Evolutionary conservation across 2,797 vertebrate genomes (phyloP).

Genomic region (Helarctos malayanus): DNA sequence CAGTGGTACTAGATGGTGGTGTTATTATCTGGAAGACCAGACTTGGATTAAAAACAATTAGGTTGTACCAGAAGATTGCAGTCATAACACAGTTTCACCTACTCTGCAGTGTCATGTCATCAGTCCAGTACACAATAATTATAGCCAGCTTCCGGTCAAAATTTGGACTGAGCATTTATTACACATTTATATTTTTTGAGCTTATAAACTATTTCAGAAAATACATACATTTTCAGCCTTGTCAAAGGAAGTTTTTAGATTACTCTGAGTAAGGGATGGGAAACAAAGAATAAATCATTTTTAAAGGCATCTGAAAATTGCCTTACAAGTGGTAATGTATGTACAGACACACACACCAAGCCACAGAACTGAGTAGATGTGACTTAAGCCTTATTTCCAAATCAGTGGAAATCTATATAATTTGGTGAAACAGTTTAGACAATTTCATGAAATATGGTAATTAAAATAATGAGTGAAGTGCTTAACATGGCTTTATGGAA

Average conservation of each 20-base stretch:
- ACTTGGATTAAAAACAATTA: background rate
- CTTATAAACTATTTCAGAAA: background rate
- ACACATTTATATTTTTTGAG: background rate
- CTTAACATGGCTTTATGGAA: background rate
- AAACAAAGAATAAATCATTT: background rate
- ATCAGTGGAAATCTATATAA: fast-evolving
- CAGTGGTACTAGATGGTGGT: too few relatives aligned
- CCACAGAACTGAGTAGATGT: background rate
- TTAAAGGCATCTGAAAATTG: background rate
- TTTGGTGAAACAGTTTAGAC: background rate
- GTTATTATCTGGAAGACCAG: background rate
- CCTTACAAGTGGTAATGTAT: background rate
- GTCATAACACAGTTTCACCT: background rate
- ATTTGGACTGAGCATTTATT: background rate
- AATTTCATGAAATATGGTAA: background rate
- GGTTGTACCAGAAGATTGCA: background rate
- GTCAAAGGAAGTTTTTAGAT: background rate
- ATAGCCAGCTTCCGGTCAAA: background rate
- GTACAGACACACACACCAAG: too few relatives aligned
- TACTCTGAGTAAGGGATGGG: background rate
- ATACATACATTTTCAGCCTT: background rate
- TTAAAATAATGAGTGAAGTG: background rate
- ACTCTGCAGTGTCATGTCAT: background rate
- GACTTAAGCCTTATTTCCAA: background rate
- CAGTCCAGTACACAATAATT: background rate